These are phyloP conservation scores for Sorex araneus DNA, from an alignment of 2,113 vertebrate genomes.

Conservation along the genomic window DNA sequence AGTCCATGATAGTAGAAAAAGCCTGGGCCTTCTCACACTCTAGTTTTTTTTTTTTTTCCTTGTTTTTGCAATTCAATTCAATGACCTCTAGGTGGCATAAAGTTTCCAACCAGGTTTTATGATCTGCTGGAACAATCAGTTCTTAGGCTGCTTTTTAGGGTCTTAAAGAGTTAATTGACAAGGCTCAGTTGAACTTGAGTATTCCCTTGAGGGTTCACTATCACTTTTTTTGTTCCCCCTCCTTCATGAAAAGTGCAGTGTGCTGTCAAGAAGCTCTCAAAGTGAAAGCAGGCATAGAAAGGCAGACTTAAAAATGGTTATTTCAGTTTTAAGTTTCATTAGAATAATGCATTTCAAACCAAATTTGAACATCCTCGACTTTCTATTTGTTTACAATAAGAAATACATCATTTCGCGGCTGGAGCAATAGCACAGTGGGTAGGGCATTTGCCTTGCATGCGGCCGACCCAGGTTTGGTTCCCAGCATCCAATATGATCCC, in stretches of 20 bases:
- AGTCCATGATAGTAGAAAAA: background rate
- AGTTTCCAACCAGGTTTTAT: slow-evolving; percentile 59
- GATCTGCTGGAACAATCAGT: background rate
- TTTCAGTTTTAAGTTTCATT: too few species aligned
- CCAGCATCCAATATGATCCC: too few species aligned
- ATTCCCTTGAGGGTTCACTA: slow-evolving; percentile 34
- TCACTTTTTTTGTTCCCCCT: background rate
- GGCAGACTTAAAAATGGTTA: background rate
- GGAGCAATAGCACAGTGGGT: too few species aligned
- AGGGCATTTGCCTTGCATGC: too few species aligned
- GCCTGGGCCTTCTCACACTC: background rate
- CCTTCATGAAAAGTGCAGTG: background rate
- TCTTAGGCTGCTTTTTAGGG: background rate
- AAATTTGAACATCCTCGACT: slow-evolving; percentile 3
- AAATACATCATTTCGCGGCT: too few species aligned
- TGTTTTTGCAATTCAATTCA: slow-evolving; percentile 12
- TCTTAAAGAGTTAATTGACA: slow-evolving; percentile 23
- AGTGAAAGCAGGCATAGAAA: background rate
- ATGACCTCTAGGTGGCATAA: slow-evolving; percentile 75
- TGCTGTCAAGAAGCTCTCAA: background rate
- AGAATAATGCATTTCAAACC: background rate
- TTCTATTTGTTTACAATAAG: too few species aligned
- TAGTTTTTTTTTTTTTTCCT: background rate
- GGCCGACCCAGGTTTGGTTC: too few species aligned
- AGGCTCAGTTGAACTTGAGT: background rate